phyloP scores from a whole-genome alignment of 2,888 invertebrate species.

The Noctua janthe region DNA sequence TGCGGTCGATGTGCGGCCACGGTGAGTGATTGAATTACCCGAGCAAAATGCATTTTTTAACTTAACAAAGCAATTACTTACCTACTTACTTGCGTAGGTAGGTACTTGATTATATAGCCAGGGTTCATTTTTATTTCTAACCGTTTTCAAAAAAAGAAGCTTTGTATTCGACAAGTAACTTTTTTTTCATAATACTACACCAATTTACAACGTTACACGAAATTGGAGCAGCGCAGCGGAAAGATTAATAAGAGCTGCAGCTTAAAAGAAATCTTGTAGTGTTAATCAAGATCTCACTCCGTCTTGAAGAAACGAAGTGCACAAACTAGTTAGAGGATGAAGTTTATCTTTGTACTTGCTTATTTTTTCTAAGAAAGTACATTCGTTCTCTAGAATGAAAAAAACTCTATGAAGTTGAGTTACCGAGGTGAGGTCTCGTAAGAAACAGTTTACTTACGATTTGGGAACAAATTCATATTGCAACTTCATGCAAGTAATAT shows the following conservation, averaged over 20 bases:
- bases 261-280: constrained; percentile 6
- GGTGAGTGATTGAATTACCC: no score
- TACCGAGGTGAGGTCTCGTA: not conserved
- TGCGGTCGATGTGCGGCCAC: no score
- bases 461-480: not conserved
- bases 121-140: not conserved
- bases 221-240: not conserved
- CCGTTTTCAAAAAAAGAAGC: not conserved
- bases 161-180: not conserved
- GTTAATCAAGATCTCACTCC: constrained; percentile 6
- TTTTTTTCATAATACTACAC: not conserved
- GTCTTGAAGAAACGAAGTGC: constrained; percentile 14
- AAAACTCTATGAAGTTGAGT: not conserved
- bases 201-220: not conserved
- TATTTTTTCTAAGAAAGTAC: not conserved
- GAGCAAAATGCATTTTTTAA: no score
- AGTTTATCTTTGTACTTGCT: constrained; percentile 4
- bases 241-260: not conserved
- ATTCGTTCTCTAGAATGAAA: not conserved
- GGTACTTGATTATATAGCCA: not conserved
- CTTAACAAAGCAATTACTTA: no score
- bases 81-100: no score
- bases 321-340: constrained; percentile 9
- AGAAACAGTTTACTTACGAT: not conserved
- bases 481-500: not conserved